phyloP scores from a whole-genome alignment of 2,113 vertebrate genomes.

The Dolichotis patagonum region DNA sequence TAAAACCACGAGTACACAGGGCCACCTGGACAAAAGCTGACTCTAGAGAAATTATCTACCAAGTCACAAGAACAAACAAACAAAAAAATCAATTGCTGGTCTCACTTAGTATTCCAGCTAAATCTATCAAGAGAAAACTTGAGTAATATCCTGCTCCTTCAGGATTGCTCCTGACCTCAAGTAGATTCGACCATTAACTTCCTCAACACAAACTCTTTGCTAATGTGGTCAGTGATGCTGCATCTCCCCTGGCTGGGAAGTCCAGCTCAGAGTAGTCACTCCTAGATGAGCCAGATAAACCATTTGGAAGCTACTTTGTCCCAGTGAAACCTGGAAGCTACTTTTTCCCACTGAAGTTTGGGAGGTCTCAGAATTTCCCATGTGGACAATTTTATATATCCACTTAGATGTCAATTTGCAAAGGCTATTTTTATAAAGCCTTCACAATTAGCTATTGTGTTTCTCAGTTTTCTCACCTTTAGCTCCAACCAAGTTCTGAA shows the following conservation, averaged over 20 bases:
- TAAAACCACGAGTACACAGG: background rate
- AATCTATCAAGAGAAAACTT: background rate
- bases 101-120: background rate
- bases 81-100: background rate
- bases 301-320: background rate
- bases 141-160: background rate
- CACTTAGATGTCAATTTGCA: background rate
- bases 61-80: background rate
- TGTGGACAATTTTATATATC: background rate
- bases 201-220: background rate
- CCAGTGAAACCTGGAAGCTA: background rate
- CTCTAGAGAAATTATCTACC: background rate
- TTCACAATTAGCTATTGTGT: background rate
- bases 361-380: background rate
- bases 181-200: background rate
- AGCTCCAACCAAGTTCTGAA: background rate
- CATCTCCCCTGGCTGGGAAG: background rate
- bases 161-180: background rate
- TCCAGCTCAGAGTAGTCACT: background rate
- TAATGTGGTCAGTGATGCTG: background rate
- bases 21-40: background rate
- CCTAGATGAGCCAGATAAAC: background rate
- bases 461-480: background rate
- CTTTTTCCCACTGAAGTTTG: background rate
- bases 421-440: background rate